These are phyloP conservation scores for Lochmaea crataegi DNA, from an alignment of 2,888 invertebrate species.

Conservation along the genomic window DNA sequence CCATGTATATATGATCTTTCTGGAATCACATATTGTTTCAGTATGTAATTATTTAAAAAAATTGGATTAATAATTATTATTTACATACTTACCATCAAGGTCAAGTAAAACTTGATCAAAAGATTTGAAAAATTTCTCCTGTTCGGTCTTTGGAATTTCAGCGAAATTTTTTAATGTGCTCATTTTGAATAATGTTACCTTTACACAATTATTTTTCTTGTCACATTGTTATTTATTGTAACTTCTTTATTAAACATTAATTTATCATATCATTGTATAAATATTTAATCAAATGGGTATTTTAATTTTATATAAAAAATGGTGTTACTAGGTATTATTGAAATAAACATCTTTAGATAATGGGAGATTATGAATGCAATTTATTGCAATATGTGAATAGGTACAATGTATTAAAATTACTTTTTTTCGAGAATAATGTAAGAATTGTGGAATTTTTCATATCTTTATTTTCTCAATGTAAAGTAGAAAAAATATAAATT, in stretches of 20 bases:
- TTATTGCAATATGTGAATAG: no score
- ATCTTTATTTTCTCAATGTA: no score
- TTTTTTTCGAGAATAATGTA: no score
- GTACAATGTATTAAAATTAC: no score
- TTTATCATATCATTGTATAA: not conserved
- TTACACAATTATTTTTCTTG: not conserved
- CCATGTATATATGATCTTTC: no score
- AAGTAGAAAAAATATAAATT: no score
- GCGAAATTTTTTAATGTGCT: constrained; percentile 16
- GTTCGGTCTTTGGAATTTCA: constrained; percentile 6
- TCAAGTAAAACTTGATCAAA: constrained; percentile 23
- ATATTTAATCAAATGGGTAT: not conserved
- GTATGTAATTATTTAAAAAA: not conserved
- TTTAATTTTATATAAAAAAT: not conserved
- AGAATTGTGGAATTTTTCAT: no score
- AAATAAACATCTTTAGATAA: not conserved
- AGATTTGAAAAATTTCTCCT: constrained; percentile 21
- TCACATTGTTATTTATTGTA: not conserved
- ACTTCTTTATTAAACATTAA: not conserved
- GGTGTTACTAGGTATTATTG: not conserved
- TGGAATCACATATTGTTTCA: not conserved
- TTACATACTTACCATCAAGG: constrained; percentile 23
- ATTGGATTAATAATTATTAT: not conserved
- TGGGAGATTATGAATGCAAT: not conserved
- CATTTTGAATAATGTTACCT: not conserved